phyloP scores from a whole-genome alignment of 1,140 invertebrate genomes.

The Rhyacophila brunnea region DNA sequence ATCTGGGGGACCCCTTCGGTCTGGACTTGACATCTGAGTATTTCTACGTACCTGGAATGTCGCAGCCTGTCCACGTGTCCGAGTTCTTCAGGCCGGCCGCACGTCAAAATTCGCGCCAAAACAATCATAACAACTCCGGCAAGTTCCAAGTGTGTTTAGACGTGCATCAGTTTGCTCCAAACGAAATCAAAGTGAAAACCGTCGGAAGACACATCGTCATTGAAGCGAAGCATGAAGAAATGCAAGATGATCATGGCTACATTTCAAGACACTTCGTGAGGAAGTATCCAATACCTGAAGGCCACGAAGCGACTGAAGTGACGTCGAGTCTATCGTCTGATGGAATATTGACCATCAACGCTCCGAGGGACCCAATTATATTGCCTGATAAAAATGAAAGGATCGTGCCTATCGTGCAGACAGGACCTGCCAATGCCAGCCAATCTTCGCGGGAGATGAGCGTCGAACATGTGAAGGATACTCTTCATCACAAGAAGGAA shows the following conservation, averaged over 20 bases:
- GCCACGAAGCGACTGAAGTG: slow-evolving; percentile 64
- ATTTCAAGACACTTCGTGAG: slow-evolving; percentile 68
- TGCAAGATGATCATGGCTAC: slow-evolving; percentile 60
- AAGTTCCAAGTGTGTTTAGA: slow-evolving; percentile 64
- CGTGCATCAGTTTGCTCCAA: slow-evolving; percentile 68
- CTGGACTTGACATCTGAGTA: too few relatives aligned
- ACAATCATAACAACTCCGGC: not conserved
- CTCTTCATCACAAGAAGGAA: not conserved
- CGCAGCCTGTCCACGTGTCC: too few relatives aligned
- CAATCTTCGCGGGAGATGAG: slow-evolving; percentile 2
- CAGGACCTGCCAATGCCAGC: slow-evolving; percentile 38
- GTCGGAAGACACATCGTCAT: slow-evolving; percentile 66
- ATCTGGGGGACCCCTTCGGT: too few relatives aligned
- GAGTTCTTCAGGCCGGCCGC: too few relatives aligned
- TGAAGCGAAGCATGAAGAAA: slow-evolving; percentile 69
- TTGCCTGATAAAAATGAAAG: slow-evolving; percentile 49
- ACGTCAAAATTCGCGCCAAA: too few relatives aligned
- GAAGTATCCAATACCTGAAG: slow-evolving; percentile 63
- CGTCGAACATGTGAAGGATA: slow-evolving; percentile 13
- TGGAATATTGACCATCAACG: slow-evolving; percentile 67
- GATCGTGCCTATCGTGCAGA: slow-evolving; percentile 44
- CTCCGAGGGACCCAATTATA: slow-evolving; percentile 55
- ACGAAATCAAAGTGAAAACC: slow-evolving; percentile 75
- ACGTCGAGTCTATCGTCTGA: slow-evolving; percentile 70
- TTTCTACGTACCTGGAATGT: too few relatives aligned